phyloP scores from a whole-genome alignment of 23 tunicate genomes.

The Halocynthia aurantium region DNA sequence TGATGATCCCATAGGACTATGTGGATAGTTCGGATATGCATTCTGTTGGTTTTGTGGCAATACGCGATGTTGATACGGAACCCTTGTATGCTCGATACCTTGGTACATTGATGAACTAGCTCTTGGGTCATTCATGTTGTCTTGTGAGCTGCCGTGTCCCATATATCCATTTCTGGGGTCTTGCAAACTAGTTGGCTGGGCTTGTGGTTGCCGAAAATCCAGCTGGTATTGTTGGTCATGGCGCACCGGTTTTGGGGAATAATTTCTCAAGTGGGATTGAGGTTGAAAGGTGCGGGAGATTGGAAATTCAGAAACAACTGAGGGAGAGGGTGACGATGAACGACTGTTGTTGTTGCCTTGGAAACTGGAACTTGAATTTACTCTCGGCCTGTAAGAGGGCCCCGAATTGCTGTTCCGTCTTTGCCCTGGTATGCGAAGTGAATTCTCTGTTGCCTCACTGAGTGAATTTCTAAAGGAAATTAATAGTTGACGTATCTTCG shows the following conservation, averaged over 20 bases:
- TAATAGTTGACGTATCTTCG: neutral
- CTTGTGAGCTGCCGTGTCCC: constrained; percentile 33
- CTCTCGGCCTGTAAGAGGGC: constrained; percentile 50
- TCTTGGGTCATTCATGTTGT: constrained; percentile 37
- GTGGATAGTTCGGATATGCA: too few relatives aligned
- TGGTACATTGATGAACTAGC: constrained; percentile 20
- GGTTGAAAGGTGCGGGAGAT: constrained; percentile 47
- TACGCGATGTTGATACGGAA: too few relatives aligned
- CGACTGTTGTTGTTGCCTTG: constrained; percentile 26
- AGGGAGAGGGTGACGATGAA: constrained; percentile 46
- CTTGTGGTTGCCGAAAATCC: constrained; percentile 1
- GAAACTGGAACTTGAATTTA: constrained; percentile 76
- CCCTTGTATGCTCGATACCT: too few relatives aligned
- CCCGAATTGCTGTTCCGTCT: constrained; percentile 27
- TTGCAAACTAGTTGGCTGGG: neutral
- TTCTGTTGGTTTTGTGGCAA: too few relatives aligned
- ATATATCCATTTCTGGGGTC: constrained; percentile 4
- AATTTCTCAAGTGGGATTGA: constrained; percentile 4
- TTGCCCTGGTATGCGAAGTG: constrained; percentile 14
- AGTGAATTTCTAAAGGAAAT: constrained; percentile 12
- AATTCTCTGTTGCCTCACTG: constrained; percentile 15
- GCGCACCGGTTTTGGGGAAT: constrained; percentile 9
- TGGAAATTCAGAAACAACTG: constrained; percentile 17
- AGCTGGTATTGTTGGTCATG: constrained; percentile 17
- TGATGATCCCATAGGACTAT: too few relatives aligned